Percentiles rank a stretch among this genome's conserved stretches.
phyloP scores from a whole-genome alignment of 1,140 invertebrate species.

The Monomorium pharaonis region DNA sequence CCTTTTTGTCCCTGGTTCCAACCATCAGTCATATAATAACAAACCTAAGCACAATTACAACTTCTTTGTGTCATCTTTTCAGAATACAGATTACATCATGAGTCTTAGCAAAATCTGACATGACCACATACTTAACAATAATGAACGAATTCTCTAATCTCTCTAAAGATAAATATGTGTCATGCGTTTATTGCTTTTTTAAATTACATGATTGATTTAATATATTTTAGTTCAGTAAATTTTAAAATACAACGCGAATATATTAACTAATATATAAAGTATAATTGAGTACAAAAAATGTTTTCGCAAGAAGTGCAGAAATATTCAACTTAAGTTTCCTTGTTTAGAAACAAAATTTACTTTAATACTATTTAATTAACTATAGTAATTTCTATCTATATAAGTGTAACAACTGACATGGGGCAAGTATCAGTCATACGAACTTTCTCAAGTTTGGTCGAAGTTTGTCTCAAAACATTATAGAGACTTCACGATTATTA shows the following conservation, averaged over 20 bases:
- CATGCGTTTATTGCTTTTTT: not conserved
- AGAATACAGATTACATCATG: conserved; percentile 9
- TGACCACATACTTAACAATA: not conserved
- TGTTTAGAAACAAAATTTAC: not conserved
- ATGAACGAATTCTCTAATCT: not conserved
- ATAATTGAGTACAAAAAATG: not conserved
- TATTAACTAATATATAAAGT: not conserved
- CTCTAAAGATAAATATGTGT: not conserved
- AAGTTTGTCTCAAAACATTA: conserved; percentile 11
- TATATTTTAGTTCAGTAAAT: not conserved
- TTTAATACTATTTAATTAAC: conserved; percentile 9
- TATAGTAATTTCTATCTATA: not conserved
- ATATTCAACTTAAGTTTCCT: not conserved
- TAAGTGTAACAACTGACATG: not conserved
- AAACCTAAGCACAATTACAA: conserved; percentile 3
- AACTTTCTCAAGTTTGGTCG: not conserved
- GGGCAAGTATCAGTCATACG: not conserved
- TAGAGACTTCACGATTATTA: conserved; percentile 42
- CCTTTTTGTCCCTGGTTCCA: not conserved
- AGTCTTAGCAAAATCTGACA: not conserved
- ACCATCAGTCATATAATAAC: conserved; percentile 24
- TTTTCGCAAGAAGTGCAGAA: not conserved
- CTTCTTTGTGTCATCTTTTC: not conserved
- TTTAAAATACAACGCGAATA: not conserved
- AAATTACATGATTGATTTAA: not conserved